phyloP scores from a whole-genome alignment of 2,888 invertebrate species.

The Machimus atricapillus region DNA sequence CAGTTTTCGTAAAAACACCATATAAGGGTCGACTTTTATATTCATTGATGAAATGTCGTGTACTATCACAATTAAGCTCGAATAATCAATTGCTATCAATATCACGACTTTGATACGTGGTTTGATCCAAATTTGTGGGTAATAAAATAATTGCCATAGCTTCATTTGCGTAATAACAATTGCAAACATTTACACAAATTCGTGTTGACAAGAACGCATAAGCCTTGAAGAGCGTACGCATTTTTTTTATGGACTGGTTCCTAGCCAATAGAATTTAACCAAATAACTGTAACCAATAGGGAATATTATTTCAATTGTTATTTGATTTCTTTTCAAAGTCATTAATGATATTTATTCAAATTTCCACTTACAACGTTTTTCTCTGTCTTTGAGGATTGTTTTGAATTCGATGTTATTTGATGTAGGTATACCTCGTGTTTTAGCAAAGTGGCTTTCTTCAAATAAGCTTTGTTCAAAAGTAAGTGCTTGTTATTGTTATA shows the following conservation, averaged over 20 bases:
- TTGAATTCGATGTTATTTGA: neutral
- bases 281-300: neutral
- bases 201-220: neutral
- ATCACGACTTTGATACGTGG: neutral
- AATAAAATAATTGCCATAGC: neutral
- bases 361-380: too few relatives aligned
- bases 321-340: neutral
- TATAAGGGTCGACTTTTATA: neutral
- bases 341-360: too few relatives aligned
- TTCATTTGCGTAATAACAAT: neutral
- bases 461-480: neutral
- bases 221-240: neutral
- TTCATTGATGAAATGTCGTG: neutral
- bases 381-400: too few relatives aligned
- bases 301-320: neutral
- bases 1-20: neutral
- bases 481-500: too few relatives aligned
- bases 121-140: neutral
- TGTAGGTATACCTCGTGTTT: neutral
- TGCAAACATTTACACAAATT: neutral
- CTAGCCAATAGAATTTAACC: neutral
- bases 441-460: neutral
- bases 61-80: too few relatives aligned
- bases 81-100: neutral
- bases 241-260: neutral